Evolutionary conservation across 2,113 vertebrate genomes (phyloP), one percentile per base, ranked within the genome.

Genomic region (Enhydra lutris): DNA sequence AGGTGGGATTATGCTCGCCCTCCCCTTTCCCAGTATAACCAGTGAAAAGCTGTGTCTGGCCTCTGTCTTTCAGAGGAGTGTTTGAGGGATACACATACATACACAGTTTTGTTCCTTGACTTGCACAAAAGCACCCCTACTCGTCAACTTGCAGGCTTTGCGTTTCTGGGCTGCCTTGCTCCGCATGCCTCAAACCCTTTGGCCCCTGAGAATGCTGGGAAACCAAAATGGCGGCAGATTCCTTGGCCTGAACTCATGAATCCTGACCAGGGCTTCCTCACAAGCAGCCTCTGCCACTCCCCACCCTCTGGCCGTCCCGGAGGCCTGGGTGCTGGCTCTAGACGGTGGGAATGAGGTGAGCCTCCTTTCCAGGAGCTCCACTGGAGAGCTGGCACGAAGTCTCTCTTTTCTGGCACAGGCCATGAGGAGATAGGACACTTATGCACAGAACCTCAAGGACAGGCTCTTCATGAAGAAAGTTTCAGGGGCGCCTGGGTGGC

Each of bases 101-200:
- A 34, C n/a, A 74, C 42, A 13, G 20, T 55, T 82, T 71, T 90
- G 65, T 83, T 95, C 52, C 88, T 87, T 89, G 90, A 86, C 57
- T 89, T 82, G 65, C 69, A 91, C 69, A 83, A 42, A 95, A 88
- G 55, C 36, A 67, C 34, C 87, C 79, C 85, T 76, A 34, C 61
- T 83, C 67, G 34, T 18, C 47, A 61, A 4, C 78, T 73, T 74
- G 85, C 42, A 81, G 71, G 55, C 76, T 78, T 26, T 57, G 71
- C 63, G 31, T 74, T 89, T 86, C 87, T 91, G 36, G 31, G 21
- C 31, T 74, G 26, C 74, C 61, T 87, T 74, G 74, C 47, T 74
- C 50, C 39, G 13, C 31, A 29, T 1, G 0, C 55, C 55, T 63
- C n/a, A 20, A 1, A 67, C 47, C 59, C 36, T 94, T 92, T 61